These are phyloP conservation scores for Peromyscus californicus DNA, from an alignment of 2,113 vertebrate species.

Conservation along the genomic window DNA sequence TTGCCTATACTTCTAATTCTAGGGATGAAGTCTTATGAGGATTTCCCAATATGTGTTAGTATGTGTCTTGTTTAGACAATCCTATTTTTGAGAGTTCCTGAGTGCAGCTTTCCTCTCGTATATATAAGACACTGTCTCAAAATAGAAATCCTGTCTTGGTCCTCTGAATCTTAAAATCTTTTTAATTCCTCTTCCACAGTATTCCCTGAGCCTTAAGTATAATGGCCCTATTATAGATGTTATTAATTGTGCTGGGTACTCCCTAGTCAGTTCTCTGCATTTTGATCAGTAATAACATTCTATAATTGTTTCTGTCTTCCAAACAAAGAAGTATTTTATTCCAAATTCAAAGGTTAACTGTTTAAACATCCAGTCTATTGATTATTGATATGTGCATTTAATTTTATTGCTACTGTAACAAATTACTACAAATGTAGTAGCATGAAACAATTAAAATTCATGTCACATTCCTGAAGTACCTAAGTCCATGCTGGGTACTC, in stretches of 20 bases:
- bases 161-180: background rate
- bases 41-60: background rate
- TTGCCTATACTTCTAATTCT: too few relatives aligned
- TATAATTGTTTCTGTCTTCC: background rate
- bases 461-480: background rate
- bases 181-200: background rate
- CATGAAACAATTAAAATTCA: constrained; percentile 7
- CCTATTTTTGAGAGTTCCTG: background rate
- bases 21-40: background rate
- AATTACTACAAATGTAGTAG: background rate
- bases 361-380: background rate
- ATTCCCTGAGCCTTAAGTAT: background rate
- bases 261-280: background rate
- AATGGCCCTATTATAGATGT: background rate
- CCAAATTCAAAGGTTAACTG: background rate
- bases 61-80: background rate
- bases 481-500: background rate
- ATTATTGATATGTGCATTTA: background rate
- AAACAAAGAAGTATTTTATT: background rate
- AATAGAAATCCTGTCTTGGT: background rate
- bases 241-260: background rate
- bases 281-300: background rate
- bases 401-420: background rate
- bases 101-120: background rate
- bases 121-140: background rate